Percentiles rank a stretch among this genome's conserved stretches.
Conservation (phyloP, 2,888 invertebrate genomes). For the Trichacis sp. region DNA sequence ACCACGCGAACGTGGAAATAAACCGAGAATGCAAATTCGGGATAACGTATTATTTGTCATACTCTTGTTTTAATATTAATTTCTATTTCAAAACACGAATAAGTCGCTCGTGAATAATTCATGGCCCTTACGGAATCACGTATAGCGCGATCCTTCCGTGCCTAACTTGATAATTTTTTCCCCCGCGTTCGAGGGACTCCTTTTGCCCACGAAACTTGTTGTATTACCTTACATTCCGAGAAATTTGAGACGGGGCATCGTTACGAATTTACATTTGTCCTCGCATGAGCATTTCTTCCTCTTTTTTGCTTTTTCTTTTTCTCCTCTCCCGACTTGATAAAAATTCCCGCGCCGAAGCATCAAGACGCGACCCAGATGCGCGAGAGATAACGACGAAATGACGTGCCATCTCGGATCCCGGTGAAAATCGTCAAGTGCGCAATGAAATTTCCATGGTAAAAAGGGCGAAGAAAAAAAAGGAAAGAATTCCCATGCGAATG, state of each 20-base stretch:
- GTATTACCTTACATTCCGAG: conserved; percentile 5
- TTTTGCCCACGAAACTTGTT: conserved; percentile 1
- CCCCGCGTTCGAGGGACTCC: background rate
- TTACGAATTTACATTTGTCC: conserved; percentile 2
- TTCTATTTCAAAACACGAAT: conserved; percentile 7
- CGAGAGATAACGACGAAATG: background rate
- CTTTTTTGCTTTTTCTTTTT: no score
- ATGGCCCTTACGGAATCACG: conserved; percentile 3
- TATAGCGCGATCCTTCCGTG: background rate
- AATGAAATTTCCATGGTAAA: conserved; percentile 6
- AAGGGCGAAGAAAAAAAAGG: background rate
- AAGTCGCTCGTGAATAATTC: conserved; percentile 6
- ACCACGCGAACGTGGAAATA: background rate
- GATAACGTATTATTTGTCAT: conserved; percentile 1
- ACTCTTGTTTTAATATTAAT: conserved; percentile 5
- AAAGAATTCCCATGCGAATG: no score
- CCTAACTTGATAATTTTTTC: background rate
- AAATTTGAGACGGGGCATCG: conserved; percentile 5
- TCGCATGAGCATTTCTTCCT: background rate
- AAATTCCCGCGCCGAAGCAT: conserved; percentile 3
- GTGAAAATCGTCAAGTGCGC: conserved; percentile 4
- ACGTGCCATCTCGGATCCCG: background rate
- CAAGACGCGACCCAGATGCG: conserved; percentile 2
- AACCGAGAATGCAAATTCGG: background rate
- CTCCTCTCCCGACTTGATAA: background rate